phyloP scores from a whole-genome alignment of 2,888 invertebrate genomes.

The Aphrophora alni region DNA sequence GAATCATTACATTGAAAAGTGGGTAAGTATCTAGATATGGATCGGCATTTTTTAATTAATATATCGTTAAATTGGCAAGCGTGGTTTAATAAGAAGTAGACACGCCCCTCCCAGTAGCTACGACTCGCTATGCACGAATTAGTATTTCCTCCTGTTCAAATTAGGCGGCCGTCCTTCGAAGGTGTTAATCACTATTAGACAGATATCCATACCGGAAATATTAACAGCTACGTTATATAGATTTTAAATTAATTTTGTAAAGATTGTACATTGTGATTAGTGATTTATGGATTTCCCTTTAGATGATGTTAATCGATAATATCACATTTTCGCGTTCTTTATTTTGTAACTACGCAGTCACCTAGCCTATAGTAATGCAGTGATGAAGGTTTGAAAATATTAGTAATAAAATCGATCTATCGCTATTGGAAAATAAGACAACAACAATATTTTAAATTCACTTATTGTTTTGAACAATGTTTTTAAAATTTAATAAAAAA shows the following conservation, averaged over 20 bases:
- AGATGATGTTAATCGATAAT: neutral
- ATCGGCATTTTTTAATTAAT: slow-evolving; percentile 41
- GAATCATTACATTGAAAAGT: slow-evolving; percentile 7
- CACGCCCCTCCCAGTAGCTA: slow-evolving; percentile 32
- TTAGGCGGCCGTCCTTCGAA: slow-evolving; percentile 19
- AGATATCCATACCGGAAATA: neutral
- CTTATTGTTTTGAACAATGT: too few species aligned
- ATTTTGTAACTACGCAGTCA: too few species aligned
- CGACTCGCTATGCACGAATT: slow-evolving; percentile 23
- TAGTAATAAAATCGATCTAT: too few species aligned
- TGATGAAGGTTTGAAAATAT: too few species aligned
- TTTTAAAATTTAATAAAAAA: too few species aligned
- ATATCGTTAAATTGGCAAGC: slow-evolving; percentile 39
- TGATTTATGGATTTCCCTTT: neutral
- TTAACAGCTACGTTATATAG: neutral
- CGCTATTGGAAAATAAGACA: too few species aligned
- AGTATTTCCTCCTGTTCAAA: slow-evolving; percentile 36
- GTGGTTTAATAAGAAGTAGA: too few species aligned
- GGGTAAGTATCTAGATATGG: slow-evolving; percentile 28
- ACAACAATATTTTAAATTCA: too few species aligned
- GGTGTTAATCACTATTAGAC: slow-evolving; percentile 6
- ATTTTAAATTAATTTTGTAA: neutral
- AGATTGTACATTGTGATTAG: neutral
- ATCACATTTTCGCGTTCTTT: too few species aligned
- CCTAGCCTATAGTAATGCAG: too few species aligned